Base-by-base conservation (phyloP, 2,113 vertebrate genomes). In the Microcebus tavaratra region DNA sequence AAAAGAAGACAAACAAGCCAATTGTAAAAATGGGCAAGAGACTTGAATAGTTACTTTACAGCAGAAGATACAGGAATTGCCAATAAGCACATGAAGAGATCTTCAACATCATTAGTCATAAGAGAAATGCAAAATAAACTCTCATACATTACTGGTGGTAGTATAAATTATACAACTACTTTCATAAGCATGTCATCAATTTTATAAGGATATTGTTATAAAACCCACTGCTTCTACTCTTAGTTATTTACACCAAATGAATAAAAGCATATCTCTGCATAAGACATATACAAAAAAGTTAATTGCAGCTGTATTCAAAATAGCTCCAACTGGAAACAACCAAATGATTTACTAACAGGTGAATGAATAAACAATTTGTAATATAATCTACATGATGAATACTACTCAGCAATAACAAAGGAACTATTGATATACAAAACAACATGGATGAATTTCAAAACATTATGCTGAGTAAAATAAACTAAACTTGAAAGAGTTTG, bases 61-160 rank as follows among this genome's bases (percentile, higher is more conserved):
- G 65, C 65, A 95, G 53, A 80, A 89, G 14, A 55, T 39, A 34
- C 39, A 36, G 12, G 34, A 83, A 84, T 57, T 63, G 31, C 14
- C n/a, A 81, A 36, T 48, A 93, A 87, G 36, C 12, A 78, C 45
- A 65, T n/a, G 61, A 73, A 76, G 67, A 82, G 1, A 61, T 61
- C 15, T 1, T 88, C 76, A 88, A 57, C 67, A n/a, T 80, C 36
- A 59, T 36, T 81, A 65, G 68, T 91, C 61, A 94, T 50, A 18
- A 79, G 42, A 15, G 25, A 83, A 95, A 91, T 48, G 42, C 23
- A 91, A 81, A 88, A 83, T 91, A 88, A 94, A 72, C 12, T 57
- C 48, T 90, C 76, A 50, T 27, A 83, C 6, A 39, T 50, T 91
- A 48, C 55, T 83, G n/a, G 20, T 55, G n/a, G 53, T 11, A 39